A percentile compares a stretch with the other conserved stretches of the same genome.
Conservation (phyloP, 2,113 vertebrate genomes). For the Albula goreensis region DNA sequence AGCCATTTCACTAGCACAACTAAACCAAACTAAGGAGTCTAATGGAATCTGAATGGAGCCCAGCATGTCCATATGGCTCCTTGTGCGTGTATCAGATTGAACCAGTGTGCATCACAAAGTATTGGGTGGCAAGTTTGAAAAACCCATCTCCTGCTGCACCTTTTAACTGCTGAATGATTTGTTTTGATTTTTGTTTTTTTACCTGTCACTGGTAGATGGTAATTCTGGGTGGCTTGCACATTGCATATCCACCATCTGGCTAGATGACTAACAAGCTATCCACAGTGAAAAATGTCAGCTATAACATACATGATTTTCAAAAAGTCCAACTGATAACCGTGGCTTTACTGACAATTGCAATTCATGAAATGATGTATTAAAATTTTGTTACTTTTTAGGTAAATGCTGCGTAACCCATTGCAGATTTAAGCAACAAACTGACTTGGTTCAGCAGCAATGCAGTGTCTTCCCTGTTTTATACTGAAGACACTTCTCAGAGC, state of each 20-base stretch:
- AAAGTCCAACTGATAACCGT: neutral
- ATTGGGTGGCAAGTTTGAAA: neutral
- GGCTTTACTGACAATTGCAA: neutral
- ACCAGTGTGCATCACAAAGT: neutral
- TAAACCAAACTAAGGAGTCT: neutral
- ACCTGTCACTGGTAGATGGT: neutral
- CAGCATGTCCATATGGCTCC: neutral
- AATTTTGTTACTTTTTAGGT: neutral
- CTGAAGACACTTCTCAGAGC: slow-evolving; percentile 14
- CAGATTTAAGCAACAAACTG: slow-evolving; percentile 1
- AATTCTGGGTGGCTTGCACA: neutral
- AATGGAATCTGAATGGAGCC: neutral
- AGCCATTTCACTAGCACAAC: neutral
- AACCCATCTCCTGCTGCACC: neutral
- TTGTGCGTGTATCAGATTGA: slow-evolving; percentile 13
- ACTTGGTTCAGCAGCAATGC: neutral
- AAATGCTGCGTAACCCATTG: neutral
- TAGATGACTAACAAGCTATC: neutral
- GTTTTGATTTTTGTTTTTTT: neutral
- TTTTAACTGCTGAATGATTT: neutral
- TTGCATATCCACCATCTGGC: neutral
- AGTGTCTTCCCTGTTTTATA: neutral
- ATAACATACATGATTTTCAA: neutral
- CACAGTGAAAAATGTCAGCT: neutral
- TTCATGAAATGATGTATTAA: neutral